Conservation (phyloP, 2,797 vertebrate genomes). For the Clarias pachynema region DNA sequence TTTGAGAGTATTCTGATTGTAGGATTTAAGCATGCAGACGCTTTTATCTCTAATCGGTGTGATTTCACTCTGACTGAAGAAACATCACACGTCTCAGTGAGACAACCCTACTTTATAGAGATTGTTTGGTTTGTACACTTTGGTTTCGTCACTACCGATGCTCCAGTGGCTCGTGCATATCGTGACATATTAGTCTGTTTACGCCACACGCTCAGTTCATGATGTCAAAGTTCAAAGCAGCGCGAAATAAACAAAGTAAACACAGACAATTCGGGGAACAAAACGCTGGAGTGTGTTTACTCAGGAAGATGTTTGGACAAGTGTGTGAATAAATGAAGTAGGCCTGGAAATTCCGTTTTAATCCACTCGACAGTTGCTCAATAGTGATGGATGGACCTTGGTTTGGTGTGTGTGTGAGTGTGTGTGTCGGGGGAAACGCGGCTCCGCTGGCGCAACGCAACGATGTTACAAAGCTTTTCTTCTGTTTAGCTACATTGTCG, state of each 20-base stretch:
- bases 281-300: not conserved
- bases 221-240: not conserved
- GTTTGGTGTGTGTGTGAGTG: constrained; percentile 2
- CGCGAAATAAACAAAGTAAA: not conserved
- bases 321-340: not conserved
- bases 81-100: too few species aligned
- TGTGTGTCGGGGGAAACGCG: not conserved
- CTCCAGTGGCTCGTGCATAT: too few species aligned
- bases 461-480: not conserved
- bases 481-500: not conserved
- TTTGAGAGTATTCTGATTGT: too few species aligned
- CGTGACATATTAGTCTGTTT: not conserved
- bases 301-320: not conserved
- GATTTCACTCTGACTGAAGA: too few species aligned
- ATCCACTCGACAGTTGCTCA: constrained; percentile 19
- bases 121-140: too few species aligned
- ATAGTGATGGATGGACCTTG: constrained; percentile 23
- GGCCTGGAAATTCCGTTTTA: constrained; percentile 8
- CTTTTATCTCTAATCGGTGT: too few species aligned
- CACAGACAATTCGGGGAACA: not conserved
- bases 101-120: too few species aligned
- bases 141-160: too few species aligned
- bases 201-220: not conserved
- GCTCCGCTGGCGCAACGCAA: constrained; percentile 1
- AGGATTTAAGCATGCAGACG: too few species aligned